These are phyloP conservation scores for Muscicapa adusta DNA, from an alignment of 2,113 vertebrate species.

Conservation along the genomic window DNA sequence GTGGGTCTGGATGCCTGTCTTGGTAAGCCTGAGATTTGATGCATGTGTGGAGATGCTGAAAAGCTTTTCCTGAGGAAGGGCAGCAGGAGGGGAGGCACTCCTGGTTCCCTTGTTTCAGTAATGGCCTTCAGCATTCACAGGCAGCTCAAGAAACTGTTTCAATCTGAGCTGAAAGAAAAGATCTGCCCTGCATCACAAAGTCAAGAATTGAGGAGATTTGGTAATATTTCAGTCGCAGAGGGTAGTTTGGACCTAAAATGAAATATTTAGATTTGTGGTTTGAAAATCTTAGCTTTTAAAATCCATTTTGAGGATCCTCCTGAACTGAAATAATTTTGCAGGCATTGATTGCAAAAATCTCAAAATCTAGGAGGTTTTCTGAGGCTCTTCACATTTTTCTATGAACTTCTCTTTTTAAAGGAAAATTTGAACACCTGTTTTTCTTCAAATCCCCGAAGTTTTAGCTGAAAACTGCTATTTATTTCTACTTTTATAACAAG, in stretches of 20 bases:
- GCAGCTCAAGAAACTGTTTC: neutral
- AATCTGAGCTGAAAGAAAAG: neutral
- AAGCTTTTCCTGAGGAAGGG: neutral
- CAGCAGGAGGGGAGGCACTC: neutral
- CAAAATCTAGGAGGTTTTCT: neutral
- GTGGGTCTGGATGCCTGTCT: neutral
- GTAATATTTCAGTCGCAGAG: neutral
- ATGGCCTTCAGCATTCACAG: neutral
- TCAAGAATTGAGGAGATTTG: neutral
- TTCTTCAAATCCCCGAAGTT: neutral
- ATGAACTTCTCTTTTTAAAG: neutral
- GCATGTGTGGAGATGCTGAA: neutral
- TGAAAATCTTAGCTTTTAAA: neutral
- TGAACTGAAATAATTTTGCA: neutral
- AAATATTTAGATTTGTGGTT: neutral
- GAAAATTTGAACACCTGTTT: neutral
- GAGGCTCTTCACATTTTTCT: neutral
- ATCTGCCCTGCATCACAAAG: neutral
- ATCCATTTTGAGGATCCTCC: accelerated
- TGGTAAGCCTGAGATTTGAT: neutral
- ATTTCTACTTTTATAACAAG: neutral
- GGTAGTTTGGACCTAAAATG: neutral
- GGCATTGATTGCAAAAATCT: neutral
- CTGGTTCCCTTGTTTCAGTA: neutral
- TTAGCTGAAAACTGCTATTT: neutral